Evolutionary conservation across 2,113 vertebrate genomes (phyloP).

Genomic region (Xiphophorus couchianus): DNA sequence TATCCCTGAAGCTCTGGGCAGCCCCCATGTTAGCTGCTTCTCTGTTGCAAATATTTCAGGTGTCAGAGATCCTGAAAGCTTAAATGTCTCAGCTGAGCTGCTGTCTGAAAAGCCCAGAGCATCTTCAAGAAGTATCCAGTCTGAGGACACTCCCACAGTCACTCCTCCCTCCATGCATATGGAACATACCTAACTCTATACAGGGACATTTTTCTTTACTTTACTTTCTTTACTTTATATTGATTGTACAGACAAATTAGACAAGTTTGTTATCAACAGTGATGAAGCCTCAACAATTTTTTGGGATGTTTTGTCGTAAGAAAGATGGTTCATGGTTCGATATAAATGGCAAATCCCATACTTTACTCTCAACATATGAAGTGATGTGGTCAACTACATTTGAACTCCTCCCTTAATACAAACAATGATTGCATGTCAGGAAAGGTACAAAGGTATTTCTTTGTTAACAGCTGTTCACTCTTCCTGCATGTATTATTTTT

Average conservation of each 20-base stretch:
- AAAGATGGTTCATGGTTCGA: background rate
- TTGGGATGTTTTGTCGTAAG: background rate
- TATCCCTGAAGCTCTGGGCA: conserved; percentile 63
- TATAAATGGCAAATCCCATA: background rate
- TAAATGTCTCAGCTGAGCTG: background rate
- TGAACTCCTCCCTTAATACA: background rate
- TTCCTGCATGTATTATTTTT: background rate
- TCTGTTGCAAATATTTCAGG: background rate
- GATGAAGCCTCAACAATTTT: background rate
- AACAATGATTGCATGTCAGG: background rate
- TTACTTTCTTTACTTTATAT: background rate
- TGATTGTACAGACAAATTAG: background rate
- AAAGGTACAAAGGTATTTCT: background rate
- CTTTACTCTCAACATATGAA: background rate
- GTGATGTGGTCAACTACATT: background rate
- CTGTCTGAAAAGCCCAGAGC: conserved; percentile 10
- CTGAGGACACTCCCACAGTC: conserved; percentile 50
- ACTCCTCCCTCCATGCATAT: conserved; percentile 28
- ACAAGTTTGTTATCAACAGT: background rate
- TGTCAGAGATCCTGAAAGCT: background rate
- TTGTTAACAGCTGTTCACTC: background rate
- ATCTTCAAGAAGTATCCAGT: conserved; percentile 22
- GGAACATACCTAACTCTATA: background rate
- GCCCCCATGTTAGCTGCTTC: conserved; percentile 68
- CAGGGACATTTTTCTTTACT: background rate